Base-by-base conservation (phyloP, 2,113 vertebrate genomes). In the Trichechus manatus region DNA sequence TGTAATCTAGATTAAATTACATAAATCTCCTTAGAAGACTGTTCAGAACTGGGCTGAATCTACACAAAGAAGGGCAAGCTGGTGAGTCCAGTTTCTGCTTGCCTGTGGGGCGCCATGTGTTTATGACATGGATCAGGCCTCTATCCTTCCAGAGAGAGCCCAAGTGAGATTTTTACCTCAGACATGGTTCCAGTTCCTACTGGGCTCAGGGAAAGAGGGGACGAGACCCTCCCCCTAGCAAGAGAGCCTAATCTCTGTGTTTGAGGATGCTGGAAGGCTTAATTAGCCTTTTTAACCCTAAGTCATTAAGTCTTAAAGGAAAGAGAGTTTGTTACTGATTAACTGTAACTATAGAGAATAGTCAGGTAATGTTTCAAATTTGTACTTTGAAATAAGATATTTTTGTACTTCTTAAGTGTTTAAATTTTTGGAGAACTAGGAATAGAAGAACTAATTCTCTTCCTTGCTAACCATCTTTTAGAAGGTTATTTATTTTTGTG, bases 11-110 rank as follows among this genome's bases (percentile, higher is more conserved):
- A 89, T 95, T 68, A 72, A 86, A 89, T 98, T 98, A 98, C 79
- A 4, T 98, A 98, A 98, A 96, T 98, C 96, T 97, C 96, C 95
- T 98, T 98, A 96, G 95, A 97, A 96, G 93, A 96, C 93, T 97
- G 89, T 94, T 98, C 74, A 9, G 39, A 98, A 98, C 42, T 98
- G 97, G 98, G 97, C 98, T 96, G 98, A 74, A 89, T 93, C 77
- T 33, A 90, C 96, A 95, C 96, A 97, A 90, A 97, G 97, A 42
- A 97, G 96, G 97, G 91, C 89, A 96, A 81, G 80, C 84, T 95
- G 17, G 0, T 6, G 53, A 97, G 95, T 97, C 79, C 85, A 47
- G 11, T 97, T 96, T 95, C 87, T 96, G 77, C 95, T 90, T 96
- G 97, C 83, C 97, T 56, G 87, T 78, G 42, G 14, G 74, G 36